A percentile compares a stretch with the other conserved stretches of the same genome.
These are phyloP conservation scores for Passerculus sandwichensis DNA, from an alignment of 2,797 vertebrate genomes.

Conservation along the genomic window DNA sequence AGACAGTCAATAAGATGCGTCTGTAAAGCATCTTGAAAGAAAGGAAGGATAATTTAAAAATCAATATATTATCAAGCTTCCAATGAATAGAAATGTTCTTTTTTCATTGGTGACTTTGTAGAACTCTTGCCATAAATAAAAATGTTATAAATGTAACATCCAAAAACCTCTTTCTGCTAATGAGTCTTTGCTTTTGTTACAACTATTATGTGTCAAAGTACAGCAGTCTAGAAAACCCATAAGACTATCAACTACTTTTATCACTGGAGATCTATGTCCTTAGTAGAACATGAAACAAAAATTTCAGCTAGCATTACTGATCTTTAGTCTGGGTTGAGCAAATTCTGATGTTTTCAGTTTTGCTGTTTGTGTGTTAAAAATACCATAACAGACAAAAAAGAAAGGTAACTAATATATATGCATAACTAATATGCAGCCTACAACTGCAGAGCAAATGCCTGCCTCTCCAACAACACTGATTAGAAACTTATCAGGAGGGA, in stretches of 20 bases:
- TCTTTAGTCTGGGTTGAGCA: not conserved
- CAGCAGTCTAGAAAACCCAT: not conserved
- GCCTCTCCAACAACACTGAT: not conserved
- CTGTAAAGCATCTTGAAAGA: conserved; percentile 9
- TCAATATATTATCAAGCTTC: conserved; percentile 24
- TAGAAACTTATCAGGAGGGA: not conserved
- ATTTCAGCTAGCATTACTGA: not conserved
- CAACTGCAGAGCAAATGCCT: not conserved
- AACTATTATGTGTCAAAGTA: not conserved
- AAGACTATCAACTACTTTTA: not conserved
- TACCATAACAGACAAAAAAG: not conserved
- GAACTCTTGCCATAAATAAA: not conserved
- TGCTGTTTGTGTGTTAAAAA: not conserved
- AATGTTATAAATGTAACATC: not conserved
- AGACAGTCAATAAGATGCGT: not conserved
- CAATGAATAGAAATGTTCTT: not conserved
- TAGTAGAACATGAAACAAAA: not conserved
- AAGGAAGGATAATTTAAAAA: conserved; percentile 52
- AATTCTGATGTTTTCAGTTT: not conserved
- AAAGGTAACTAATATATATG: not conserved
- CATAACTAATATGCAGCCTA: not conserved
- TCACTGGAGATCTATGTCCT: not conserved
- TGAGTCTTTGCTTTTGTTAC: not conserved
- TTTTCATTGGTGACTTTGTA: not conserved
- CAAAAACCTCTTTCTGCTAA: not conserved